These are phyloP conservation scores for Hemistola chrysoprasaria DNA, from an alignment of 2,888 invertebrate species.

Conservation along the genomic window DNA sequence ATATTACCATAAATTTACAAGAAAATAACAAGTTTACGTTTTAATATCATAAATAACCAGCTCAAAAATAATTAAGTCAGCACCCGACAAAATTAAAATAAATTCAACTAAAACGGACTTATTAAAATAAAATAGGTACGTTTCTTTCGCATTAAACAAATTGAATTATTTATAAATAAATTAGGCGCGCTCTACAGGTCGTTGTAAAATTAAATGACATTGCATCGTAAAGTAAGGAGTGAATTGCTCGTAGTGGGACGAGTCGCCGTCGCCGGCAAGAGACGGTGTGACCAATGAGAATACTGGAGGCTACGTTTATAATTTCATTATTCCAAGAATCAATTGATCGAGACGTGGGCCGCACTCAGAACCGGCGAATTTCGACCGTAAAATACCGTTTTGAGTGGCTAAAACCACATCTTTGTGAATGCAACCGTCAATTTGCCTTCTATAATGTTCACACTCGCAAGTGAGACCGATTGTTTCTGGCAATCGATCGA, in stretches of 20 bases:
- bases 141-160: constrained; percentile 17
- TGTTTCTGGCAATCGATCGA: constrained; percentile 39
- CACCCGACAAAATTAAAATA: no score
- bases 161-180: constrained; percentile 20
- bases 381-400: constrained; percentile 55
- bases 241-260: constrained; percentile 12
- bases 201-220: constrained; percentile 18
- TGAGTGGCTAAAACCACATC: constrained; percentile 49
- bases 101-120: no score
- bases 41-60: no score
- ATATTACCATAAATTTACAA: no score
- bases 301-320: constrained; percentile 46
- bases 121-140: constrained; percentile 7
- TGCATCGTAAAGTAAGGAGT: constrained; percentile 24
- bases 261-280: constrained; percentile 23
- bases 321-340: constrained; percentile 66
- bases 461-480: constrained; percentile 43
- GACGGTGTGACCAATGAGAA: constrained; percentile 45
- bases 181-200: constrained; percentile 7
- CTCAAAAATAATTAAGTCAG: no score
- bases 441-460: constrained; percentile 52
- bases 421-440: constrained; percentile 42
- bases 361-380: constrained; percentile 49
- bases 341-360: constrained; percentile 48
- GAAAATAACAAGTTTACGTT: no score